Conservation (phyloP, 2,888 invertebrate species). For the Drosophila macrospina region DNA sequence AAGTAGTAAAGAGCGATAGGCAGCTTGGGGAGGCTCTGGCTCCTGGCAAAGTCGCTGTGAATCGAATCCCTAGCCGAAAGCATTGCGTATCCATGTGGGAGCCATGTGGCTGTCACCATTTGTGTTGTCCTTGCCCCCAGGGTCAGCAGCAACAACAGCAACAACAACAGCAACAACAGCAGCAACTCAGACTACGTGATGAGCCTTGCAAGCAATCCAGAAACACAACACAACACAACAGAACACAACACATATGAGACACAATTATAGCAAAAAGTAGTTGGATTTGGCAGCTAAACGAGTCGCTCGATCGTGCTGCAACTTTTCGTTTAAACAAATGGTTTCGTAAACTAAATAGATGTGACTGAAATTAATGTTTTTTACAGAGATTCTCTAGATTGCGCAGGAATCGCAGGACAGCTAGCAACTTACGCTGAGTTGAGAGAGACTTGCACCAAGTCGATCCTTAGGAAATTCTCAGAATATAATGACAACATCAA, state of each 20-base stretch:
- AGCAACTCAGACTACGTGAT: slow-evolving; percentile 37
- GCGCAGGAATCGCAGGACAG: neutral
- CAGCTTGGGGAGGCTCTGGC: neutral
- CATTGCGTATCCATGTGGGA: slow-evolving; percentile 42
- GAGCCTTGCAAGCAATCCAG: slow-evolving; percentile 26
- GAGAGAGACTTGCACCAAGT: neutral
- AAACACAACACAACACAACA: slow-evolving; percentile 5
- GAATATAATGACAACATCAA: neutral
- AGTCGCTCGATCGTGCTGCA: slow-evolving; percentile 2
- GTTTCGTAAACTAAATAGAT: neutral
- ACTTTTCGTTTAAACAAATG: neutral
- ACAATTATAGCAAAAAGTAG: slow-evolving; percentile 2
- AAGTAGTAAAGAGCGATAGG: neutral
- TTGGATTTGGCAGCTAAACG: neutral
- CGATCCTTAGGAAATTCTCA: neutral
- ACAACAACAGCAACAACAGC: slow-evolving; percentile 9
- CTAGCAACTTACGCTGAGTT: neutral
- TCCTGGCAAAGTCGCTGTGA: slow-evolving; percentile 2
- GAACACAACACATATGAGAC: slow-evolving; percentile 28
- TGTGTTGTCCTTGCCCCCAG: slow-evolving; percentile 27
- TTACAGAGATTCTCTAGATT: neutral
- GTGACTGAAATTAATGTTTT: neutral
- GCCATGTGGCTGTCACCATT: slow-evolving; percentile 50
- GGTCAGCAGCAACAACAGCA: slow-evolving; percentile 8
- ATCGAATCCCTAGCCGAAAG: slow-evolving; percentile 24